Evolutionary conservation across 2,113 vertebrate species (phyloP), one percentile per base, ranked within the genome.

Genomic region (Scolopax mira): DNA sequence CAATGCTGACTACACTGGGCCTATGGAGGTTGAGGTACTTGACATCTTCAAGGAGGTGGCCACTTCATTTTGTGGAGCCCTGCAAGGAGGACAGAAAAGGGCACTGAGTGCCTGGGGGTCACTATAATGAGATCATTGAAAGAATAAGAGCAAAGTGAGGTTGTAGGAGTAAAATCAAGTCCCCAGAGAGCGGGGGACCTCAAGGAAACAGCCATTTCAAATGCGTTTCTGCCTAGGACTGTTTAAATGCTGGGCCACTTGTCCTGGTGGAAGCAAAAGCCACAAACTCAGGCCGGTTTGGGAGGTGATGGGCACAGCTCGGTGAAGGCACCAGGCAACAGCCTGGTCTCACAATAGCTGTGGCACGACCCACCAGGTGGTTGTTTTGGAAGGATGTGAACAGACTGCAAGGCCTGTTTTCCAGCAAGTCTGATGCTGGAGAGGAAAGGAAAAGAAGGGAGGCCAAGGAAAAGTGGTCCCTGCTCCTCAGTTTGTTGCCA

Each of bases 1-100:
- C 55, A 48, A 10, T 5, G 28, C 48, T 60, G 65, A 74, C 35
- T 44, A 6, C 13, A 3, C 4, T 7, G n/a, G 24, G 18, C 25
- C 24, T 28, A 22, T 23, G 33, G 30, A 13, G 5, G 11, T 0
- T 0, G 0, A 75, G 15, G 18, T 31, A 25, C 57, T 42, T 0
- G 3, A 18, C 35, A 10, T 61, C 41, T 52, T 41, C 41, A 37
- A 31, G 41, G 46, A 37, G 22, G 41, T 11, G 21, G 33, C 41
- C 13, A 4, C 46, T 74, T 9, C 9, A 4, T 28, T 60, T 75
- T 64, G 61, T 51, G 11, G 31, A n/a, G 61, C 51, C 25, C 51
- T 37, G 21, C 39, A 54, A 14, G 7, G 18, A 18, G 13, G 21
- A 23, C 33, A 79, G 75, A 42, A 41, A 83, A 75, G 61, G 72